Conservation (phyloP, 2,113 vertebrate species). For the Cynocephalus volans region DNA sequence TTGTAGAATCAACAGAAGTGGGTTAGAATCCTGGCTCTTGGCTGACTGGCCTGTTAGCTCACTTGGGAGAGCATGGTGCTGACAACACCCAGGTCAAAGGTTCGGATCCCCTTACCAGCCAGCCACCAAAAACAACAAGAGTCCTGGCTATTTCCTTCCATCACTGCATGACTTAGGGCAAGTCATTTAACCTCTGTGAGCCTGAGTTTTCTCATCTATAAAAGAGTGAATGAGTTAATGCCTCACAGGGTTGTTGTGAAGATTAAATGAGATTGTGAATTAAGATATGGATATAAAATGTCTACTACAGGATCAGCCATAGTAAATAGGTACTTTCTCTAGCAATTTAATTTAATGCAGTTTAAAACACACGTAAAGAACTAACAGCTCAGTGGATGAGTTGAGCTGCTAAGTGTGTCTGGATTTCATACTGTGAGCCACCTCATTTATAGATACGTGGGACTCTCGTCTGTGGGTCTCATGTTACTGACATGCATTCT, state of each 20-base stretch:
- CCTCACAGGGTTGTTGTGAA: not conserved
- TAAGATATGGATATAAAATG: not conserved
- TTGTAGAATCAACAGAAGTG: not conserved
- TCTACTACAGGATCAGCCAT: not conserved
- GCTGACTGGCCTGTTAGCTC: too few species aligned
- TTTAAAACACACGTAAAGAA: not conserved
- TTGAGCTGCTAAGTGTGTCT: not conserved
- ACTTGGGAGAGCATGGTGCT: too few species aligned
- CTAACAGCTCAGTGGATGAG: too few species aligned
- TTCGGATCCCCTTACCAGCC: too few species aligned
- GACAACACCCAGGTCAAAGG: too few species aligned
- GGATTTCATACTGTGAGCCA: not conserved
- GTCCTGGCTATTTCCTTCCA: not conserved
- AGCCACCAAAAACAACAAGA: too few species aligned
- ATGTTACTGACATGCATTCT: accelerated
- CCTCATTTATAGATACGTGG: accelerated
- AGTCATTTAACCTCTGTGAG: not conserved
- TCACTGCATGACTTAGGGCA: not conserved
- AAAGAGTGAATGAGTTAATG: not conserved
- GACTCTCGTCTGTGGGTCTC: accelerated
- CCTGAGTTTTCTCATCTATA: not conserved
- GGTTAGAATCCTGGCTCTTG: not conserved
- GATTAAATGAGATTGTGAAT: not conserved
- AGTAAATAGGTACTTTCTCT: not conserved
- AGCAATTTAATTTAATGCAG: not conserved